These are phyloP conservation scores for Montipora capitata DNA, from an alignment of 92 coral and sea anemone genomes.

Conservation along the genomic window DNA sequence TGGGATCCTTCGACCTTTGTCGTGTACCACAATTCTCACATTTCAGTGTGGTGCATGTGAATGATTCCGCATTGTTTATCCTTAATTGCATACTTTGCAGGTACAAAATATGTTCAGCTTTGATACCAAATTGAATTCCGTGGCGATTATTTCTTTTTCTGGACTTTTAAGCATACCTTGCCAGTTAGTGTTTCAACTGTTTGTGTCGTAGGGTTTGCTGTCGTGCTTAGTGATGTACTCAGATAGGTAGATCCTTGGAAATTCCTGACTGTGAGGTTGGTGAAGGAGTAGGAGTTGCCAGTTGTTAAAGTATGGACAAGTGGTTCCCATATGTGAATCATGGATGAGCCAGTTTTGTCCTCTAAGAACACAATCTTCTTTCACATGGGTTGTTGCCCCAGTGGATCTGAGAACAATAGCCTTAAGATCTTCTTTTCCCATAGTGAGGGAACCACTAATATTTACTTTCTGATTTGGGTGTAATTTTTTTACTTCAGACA, in stretches of 20 bases:
- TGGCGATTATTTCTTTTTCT: conserved; percentile 48
- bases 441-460: conserved; percentile 70
- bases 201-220: conserved; percentile 50
- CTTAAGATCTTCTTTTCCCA: conserved; percentile 72
- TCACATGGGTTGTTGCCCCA: conserved; percentile 60
- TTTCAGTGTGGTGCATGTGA: too few species aligned
- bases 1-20: too few species aligned
- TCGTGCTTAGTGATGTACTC: conserved; percentile 48
- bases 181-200: conserved; percentile 52
- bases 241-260: conserved; percentile 68
- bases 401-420: conserved; percentile 59
- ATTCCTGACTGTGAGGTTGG: conserved; percentile 40
- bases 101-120: conserved; percentile 56
- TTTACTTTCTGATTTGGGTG: conserved; percentile 73
- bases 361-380: conserved; percentile 80
- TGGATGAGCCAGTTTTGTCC: conserved; percentile 70
- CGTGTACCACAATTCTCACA: too few species aligned
- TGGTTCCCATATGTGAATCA: conserved; percentile 81
- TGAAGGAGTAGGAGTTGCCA: conserved; percentile 48
- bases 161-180: conserved; percentile 54
- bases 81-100: conserved; percentile 60
- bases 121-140: conserved; percentile 33
- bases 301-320: conserved; percentile 45
- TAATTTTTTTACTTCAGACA: conserved; percentile 18
- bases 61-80: too few species aligned